Evolutionary conservation across 2,113 vertebrate species (phyloP).

Genomic region (Phocoena phocoena): DNA sequence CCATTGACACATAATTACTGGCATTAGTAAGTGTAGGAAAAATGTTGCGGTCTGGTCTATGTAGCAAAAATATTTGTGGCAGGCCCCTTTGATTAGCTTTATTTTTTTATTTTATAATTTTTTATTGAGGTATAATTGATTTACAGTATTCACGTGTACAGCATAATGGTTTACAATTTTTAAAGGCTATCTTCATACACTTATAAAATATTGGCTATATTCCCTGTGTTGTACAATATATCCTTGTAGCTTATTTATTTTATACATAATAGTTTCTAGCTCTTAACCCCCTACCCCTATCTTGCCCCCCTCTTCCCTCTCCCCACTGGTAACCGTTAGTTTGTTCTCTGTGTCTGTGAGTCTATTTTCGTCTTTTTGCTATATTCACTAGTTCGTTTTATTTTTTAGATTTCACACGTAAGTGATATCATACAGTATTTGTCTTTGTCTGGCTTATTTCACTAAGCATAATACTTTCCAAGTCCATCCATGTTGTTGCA

Average conservation of each 20-base stretch:
- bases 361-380: not conserved
- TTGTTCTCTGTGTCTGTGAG: not conserved
- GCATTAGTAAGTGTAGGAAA: slow-evolving; percentile 53
- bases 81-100: slow-evolving; percentile 47
- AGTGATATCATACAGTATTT: not conserved
- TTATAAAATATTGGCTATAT: not conserved
- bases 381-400: not conserved
- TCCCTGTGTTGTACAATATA: not conserved
- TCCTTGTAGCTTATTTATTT: not conserved
- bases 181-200: not conserved
- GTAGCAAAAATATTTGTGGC: slow-evolving; percentile 50
- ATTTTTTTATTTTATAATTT: slow-evolving; percentile 44
- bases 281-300: not conserved
- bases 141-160: not conserved
- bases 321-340: not conserved
- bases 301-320: not conserved
- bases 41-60: slow-evolving; percentile 53
- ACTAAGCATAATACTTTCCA: not conserved
- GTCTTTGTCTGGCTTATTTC: not conserved
- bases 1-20: not conserved
- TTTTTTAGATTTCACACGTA: not conserved
- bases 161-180: not conserved
- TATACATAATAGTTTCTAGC: not conserved
- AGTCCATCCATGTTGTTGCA: not conserved
- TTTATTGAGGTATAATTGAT: not conserved